These are phyloP conservation scores for Trachymyrmex cornetzi DNA, from an alignment of 1,140 invertebrate genomes.

Conservation along the genomic window DNA sequence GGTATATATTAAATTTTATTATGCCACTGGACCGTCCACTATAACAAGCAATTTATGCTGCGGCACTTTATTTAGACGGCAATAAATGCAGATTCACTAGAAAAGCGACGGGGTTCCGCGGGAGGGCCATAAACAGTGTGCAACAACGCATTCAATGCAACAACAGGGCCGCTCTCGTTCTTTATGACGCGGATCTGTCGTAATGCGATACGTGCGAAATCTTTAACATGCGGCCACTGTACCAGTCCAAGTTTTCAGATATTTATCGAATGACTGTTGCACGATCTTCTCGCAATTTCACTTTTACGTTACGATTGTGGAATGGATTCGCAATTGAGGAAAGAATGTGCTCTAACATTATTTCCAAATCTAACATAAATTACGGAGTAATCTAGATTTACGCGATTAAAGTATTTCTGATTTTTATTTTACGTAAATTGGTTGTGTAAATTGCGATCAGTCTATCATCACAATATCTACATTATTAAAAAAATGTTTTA, in stretches of 20 bases:
- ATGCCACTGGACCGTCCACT: not conserved
- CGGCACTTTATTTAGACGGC: slow-evolving; percentile 61
- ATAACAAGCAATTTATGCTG: slow-evolving; percentile 60
- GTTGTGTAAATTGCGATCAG: not conserved
- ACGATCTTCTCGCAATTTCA: not conserved
- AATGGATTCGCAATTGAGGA: not conserved
- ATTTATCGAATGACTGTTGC: slow-evolving; percentile 13
- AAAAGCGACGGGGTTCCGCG: slow-evolving; percentile 13
- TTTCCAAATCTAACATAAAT: not conserved
- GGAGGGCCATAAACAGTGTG: slow-evolving; percentile 38
- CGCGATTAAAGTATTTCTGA: not conserved
- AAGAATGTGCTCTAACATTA: slow-evolving; percentile 13
- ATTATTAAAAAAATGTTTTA: not conserved
- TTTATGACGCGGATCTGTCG: slow-evolving; percentile 26
- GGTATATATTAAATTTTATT: slow-evolving; percentile 42
- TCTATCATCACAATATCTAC: not conserved
- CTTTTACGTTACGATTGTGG: not conserved
- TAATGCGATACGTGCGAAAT: slow-evolving; percentile 50
- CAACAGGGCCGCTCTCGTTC: not conserved
- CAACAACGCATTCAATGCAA: slow-evolving; percentile 45
- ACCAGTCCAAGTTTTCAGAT: not conserved
- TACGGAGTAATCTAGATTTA: slow-evolving; percentile 22
- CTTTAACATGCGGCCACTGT: slow-evolving; percentile 24
- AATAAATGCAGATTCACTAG: slow-evolving; percentile 59
- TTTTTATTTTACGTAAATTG: not conserved